phyloP scores from a whole-genome alignment of 2,113 vertebrate genomes.

The Bufo gargarizans region DNA sequence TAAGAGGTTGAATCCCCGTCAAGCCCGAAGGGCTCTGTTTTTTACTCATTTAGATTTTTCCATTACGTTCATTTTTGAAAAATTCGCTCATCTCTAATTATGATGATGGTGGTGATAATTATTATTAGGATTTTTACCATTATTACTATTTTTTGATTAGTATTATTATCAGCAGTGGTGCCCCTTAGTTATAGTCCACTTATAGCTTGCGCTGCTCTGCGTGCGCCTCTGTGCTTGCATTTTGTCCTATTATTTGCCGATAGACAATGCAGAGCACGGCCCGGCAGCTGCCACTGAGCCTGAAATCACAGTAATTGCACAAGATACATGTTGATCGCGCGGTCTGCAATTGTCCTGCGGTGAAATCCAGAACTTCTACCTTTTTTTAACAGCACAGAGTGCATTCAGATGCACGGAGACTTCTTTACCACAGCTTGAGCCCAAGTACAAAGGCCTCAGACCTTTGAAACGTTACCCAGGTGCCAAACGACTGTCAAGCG shows the following conservation, averaged over 20 bases:
- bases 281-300: background rate
- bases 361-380: background rate
- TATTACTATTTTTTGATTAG: no score
- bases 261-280: background rate
- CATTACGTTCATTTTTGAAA: no score
- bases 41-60: no score
- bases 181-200: background rate
- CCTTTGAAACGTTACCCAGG: slow-evolving; percentile 27
- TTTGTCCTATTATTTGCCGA: background rate
- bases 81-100: background rate
- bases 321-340: background rate
- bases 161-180: no score
- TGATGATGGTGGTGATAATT: no score
- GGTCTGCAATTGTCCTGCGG: slow-evolving; percentile 3
- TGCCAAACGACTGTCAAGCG: background rate
- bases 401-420: background rate
- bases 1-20: no score
- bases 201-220: background rate
- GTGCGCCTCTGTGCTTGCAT: background rate
- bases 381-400: slow-evolving; percentile 7
- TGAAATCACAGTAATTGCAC: background rate
- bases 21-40: no score
- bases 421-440: slow-evolving; percentile 13
- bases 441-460: slow-evolving; percentile 20
- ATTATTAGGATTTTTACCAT: no score